Evolutionary conservation across 2,888 invertebrate genomes (phyloP).

Genomic region (Caenorhabditis panamensis): DNA sequence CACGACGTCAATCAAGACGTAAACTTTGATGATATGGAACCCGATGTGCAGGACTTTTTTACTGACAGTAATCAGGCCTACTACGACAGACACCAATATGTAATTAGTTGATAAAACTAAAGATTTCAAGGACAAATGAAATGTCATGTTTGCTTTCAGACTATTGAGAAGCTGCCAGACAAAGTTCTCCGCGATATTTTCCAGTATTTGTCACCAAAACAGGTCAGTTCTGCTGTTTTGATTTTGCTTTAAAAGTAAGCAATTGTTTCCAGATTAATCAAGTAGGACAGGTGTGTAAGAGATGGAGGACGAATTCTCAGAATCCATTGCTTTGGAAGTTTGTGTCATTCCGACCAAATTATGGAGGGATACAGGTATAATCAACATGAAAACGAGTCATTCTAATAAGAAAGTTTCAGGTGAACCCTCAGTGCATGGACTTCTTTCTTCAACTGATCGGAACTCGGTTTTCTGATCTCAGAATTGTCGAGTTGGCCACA

Average conservation of each 20-base stretch:
- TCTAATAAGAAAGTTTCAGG: conserved; percentile 69
- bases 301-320: conserved; percentile 96
- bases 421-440: conserved; percentile 66
- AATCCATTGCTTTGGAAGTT: conserved; percentile 95
- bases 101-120: not conserved
- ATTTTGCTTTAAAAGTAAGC: not conserved
- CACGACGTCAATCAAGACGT: conserved; percentile 69
- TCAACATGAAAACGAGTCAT: no score
- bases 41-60: conserved; percentile 57
- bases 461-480: conserved; percentile 88
- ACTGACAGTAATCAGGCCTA: conserved; percentile 45
- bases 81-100: conserved; percentile 50
- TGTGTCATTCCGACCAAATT: conserved; percentile 95
- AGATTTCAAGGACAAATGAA: no score
- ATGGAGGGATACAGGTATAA: conserved; percentile 94
- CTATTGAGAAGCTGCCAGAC: conserved; percentile 88
- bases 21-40: conserved; percentile 52
- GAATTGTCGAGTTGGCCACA: conserved; percentile 94
- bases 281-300: conserved; percentile 91
- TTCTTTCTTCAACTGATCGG: conserved; percentile 75
- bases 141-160: conserved; percentile 79
- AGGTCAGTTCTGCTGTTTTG: conserved; percentile 31
- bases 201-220: conserved; percentile 65
- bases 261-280: conserved; percentile 67
- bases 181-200: conserved; percentile 93